Conservation (phyloP, 2,113 vertebrate species). For the Rhipidura dahli region DNA sequence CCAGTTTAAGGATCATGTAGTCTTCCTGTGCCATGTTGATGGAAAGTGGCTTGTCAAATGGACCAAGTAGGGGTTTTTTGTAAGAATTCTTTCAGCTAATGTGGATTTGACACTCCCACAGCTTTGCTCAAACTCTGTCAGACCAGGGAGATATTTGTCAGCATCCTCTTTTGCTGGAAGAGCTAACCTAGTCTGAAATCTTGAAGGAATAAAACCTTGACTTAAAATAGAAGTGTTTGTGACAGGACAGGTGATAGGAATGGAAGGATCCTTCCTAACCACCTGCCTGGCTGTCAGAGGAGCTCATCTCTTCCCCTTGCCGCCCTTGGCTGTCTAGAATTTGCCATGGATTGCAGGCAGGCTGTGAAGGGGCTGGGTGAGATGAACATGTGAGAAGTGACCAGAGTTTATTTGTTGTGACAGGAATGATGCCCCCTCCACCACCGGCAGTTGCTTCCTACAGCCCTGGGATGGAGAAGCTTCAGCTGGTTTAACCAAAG, state of each 20-base stretch:
- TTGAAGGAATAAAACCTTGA: not conserved
- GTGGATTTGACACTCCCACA: not conserved
- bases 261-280: not conserved
- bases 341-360: not conserved
- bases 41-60: not conserved
- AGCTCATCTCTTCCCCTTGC: not conserved
- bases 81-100: not conserved
- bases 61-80: not conserved
- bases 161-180: not conserved
- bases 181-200: slow-evolving; percentile 12
- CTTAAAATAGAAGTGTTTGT: slow-evolving; percentile 32
- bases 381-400: not conserved
- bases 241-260: not conserved
- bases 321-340: not conserved
- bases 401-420: not conserved
- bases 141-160: not conserved
- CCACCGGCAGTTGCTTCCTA: rapidly evolving
- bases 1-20: not conserved
- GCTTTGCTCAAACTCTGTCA: not conserved
- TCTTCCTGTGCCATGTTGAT: not conserved
- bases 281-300: slow-evolving; percentile 13
- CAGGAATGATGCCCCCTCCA: not conserved
- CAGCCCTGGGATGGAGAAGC: not conserved
- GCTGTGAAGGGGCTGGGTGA: rapidly evolving
- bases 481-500: not conserved